Evolutionary conservation across 2,888 invertebrate genomes (phyloP), one percentile per base, ranked within the genome.

Genomic region (Acronicta aceris): DNA sequence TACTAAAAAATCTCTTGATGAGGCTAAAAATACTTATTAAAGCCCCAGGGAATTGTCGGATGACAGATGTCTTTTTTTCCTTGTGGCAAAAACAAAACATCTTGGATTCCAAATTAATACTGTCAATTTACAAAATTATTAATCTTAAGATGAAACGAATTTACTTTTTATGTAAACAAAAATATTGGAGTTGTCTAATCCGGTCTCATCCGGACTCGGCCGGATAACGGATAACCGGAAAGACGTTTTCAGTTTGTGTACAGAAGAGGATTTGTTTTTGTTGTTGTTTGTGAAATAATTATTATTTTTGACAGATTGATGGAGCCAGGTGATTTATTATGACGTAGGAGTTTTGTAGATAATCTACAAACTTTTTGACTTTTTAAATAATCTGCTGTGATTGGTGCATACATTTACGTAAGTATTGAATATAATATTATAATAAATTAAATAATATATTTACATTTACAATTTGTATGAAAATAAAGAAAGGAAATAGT

Each of bases 121-220:
- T 50, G 54, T 45, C 65, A 62, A 65, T 70, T 71, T 48, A 53
- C 40, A 50, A 25, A 52, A 61, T 60, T 48, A 62, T 64, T 67
- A 69, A 57, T 49, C 43, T 25, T 9, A 45, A 16, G 49, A 53
- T 33, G 49, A 55, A 49, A 52, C 21, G 21, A 53, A 65, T 71
- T 65, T 58, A 55, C 45, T 78, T 63, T 71, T 73, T 59, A 36
- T 65, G 25, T 71, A 73, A 79, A 73, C 71, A 75, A 74, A 74
- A 75, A 73, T 64, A 75, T 79, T 59, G 67, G 52, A 71, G 52
- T 59, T 63, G 65, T 59, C 58, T 76, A 74, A 80, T 74, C 72
- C 65, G 55, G 57, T 73, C 52, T 70, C 49, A 71, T 78, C 72
- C 77, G 62, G 69, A 49, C 59, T 59, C 52, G 51, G 53, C 61